phyloP scores from a whole-genome alignment of 1,140 invertebrate species.

The Aphelinus atriplicis region DNA sequence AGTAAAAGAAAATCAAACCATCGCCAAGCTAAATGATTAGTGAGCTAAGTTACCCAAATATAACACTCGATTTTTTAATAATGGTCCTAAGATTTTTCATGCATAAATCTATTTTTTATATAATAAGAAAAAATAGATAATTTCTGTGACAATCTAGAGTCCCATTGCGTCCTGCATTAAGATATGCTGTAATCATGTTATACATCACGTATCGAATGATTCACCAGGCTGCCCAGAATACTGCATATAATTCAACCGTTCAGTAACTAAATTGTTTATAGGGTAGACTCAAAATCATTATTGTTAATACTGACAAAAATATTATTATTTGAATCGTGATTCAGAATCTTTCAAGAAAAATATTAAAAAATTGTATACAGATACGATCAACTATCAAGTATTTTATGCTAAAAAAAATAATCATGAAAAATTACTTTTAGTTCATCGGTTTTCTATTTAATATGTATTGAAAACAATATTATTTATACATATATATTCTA shows the following conservation, averaged over 20 bases:
- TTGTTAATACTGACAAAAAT: too few relatives aligned
- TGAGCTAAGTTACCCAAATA: conserved; percentile 34
- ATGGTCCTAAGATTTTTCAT: conserved; percentile 24
- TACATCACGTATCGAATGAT: conserved; percentile 29
- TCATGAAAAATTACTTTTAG: too few relatives aligned
- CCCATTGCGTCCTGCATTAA: conserved; percentile 57
- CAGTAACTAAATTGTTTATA: conserved; percentile 2
- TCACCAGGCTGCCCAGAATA: conserved; percentile 13
- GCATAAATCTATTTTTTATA: conserved; percentile 38
- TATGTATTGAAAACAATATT: too few relatives aligned
- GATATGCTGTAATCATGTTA: conserved; percentile 49
- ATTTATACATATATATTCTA: too few relatives aligned
- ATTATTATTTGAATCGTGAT: too few relatives aligned
- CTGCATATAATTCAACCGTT: conserved; percentile 9
- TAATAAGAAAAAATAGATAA: conserved; percentile 45
- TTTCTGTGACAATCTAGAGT: conserved; percentile 58
- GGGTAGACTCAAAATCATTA: too few relatives aligned
- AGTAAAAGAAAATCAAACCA: conserved; percentile 21
- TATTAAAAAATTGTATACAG: too few relatives aligned
- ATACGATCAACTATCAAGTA: background rate
- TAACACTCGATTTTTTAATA: conserved; percentile 44
- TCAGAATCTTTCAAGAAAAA: too few relatives aligned
- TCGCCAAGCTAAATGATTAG: conserved; percentile 8
- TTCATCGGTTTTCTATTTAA: too few relatives aligned
- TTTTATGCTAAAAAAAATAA: background rate